A percentile compares a stretch with the other conserved stretches of the same genome.
Evolutionary conservation across 2,888 invertebrate species (phyloP).

Genomic region (Ectemnius cavifrons): DNA sequence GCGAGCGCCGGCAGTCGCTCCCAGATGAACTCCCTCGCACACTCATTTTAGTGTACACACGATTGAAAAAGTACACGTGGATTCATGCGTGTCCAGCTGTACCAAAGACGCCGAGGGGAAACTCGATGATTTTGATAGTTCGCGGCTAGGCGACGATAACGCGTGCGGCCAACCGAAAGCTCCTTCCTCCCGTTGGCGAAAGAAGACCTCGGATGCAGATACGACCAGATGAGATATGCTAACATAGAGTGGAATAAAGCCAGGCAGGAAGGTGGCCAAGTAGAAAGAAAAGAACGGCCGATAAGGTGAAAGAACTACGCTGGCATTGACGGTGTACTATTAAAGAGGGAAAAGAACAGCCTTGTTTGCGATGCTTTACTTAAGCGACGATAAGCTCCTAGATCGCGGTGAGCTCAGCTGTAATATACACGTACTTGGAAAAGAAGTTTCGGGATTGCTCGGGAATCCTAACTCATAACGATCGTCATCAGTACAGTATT

Average conservation of each 20-base stretch:
- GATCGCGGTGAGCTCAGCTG: not conserved
- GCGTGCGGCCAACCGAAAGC: not conserved
- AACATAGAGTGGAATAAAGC: constrained; percentile 9
- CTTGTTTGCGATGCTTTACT: constrained; percentile 36
- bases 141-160: not conserved
- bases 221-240: not conserved
- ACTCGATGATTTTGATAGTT: not conserved
- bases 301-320: not conserved
- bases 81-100: not conserved
- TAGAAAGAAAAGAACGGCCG: not conserved
- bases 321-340: not conserved
- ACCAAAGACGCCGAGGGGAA: not conserved
- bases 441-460: no score
- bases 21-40: not conserved
- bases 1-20: no score
- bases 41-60: not conserved
- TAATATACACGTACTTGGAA: no score
- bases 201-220: not conserved
- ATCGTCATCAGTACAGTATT: no score
- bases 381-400: constrained; percentile 4
- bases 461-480: no score
- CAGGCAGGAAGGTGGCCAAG: not conserved
- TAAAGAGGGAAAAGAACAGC: constrained; percentile 21
- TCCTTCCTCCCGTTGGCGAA: not conserved
- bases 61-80: not conserved